Base-by-base conservation (phyloP, 2,797 vertebrate species). In the Halcyon chelicuti region DNA sequence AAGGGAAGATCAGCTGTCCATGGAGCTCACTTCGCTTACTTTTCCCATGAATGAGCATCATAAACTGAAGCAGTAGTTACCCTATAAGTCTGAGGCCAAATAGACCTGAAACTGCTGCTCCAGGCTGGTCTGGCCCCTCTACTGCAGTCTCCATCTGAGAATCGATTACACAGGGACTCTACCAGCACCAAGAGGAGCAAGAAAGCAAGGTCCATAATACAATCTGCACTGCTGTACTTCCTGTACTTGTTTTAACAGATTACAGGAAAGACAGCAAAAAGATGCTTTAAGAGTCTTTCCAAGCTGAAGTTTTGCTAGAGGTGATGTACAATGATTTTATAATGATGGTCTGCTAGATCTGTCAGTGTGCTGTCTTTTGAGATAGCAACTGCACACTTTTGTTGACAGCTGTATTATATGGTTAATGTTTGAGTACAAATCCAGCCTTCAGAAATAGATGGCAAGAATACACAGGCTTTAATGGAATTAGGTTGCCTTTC, bases 91-190 rank as follows among this genome's bases (percentile, higher is more conserved):
- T 52, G 63, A 4, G 22, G 1, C 20, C 7, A 20, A 42, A 54
- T 5, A 65, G 29, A 47, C 28, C 17, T 42, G 33, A 65, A 83
- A 21, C 26, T 71, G 14, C 29, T 81, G 25, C 19, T 68, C 75
- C 17, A n/a, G 11, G 12, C 14, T 87, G 28, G 13, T 22, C 19
- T 78, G 5, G 3, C 2, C 7, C 4, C 25, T 70, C n/a, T 51
- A 4, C 39, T 35, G 31, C 31, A 35, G 6, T 58, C 14, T 67
- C 25, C 22, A 9, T 58, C 12, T 31, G 20, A 57, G 5, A 26
- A 6, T 26, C 17, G 68, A 14, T 9, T 26, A 6, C 0, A 0
- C 1, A 23, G 44, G 17, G 20, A 29, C 31, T 51, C 5, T 7
- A 17, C 14, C 20, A 84, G 10, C 19, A 37, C 21, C 31, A 21